Percentiles rank a stretch among this genome's conserved stretches.
Evolutionary conservation across 2,888 invertebrate genomes (phyloP).

Genomic region (Drosophila niveifrons): DNA sequence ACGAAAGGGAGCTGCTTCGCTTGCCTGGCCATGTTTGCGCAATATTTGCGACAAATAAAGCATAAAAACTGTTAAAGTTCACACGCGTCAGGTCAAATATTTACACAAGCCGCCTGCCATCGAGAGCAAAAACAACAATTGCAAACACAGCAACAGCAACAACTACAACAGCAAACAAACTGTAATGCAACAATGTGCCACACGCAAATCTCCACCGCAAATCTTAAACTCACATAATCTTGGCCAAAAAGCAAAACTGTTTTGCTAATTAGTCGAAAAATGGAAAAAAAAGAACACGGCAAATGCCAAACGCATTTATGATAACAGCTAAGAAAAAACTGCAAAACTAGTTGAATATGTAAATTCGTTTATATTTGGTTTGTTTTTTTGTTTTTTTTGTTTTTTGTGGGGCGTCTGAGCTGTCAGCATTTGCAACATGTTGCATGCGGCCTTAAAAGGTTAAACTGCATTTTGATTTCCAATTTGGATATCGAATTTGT

Average conservation of each 20-base stretch:
- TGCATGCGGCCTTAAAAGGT: conserved; percentile 68
- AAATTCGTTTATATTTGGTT: neutral
- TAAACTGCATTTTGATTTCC: conserved; percentile 72
- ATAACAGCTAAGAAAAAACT: conserved; percentile 50
- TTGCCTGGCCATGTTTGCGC: conserved; percentile 67
- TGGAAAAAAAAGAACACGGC: conserved; percentile 18
- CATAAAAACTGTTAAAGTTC: conserved; percentile 81
- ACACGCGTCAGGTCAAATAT: conserved; percentile 81
- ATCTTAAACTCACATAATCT: conserved; percentile 30
- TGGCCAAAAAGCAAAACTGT: conserved; percentile 23
- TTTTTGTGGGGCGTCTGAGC: conserved; percentile 22
- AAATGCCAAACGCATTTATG: conserved; percentile 72
- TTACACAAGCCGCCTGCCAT: conserved; percentile 69
- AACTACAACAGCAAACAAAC: conserved; percentile 14
- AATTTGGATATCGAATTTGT: conserved; percentile 44
- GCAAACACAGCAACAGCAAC: conserved; percentile 24
- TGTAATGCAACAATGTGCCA: conserved; percentile 51
- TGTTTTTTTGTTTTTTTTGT: neutral
- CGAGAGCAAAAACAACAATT: conserved; percentile 41
- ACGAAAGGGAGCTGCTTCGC: conserved; percentile 23
- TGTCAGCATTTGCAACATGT: conserved; percentile 66
- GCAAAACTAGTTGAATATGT: conserved; percentile 38
- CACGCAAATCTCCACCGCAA: conserved; percentile 16
- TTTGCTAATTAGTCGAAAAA: conserved; percentile 54
- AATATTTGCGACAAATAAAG: conserved; percentile 82